Evolutionary conservation across 2,888 invertebrate genomes (phyloP).

Genomic region (Ferdinandea cuprea): DNA sequence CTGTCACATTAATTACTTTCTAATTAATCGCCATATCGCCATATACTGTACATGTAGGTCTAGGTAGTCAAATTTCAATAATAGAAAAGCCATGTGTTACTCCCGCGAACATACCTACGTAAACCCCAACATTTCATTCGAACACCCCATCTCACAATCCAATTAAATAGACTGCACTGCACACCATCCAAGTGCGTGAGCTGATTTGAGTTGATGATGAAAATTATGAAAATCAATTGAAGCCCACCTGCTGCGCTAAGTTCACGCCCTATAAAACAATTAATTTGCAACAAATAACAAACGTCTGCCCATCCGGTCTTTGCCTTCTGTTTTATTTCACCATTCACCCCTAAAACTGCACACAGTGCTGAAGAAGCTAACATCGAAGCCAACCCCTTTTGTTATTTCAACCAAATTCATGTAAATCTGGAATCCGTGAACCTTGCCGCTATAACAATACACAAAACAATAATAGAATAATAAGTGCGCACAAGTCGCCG

Average conservation of each 20-base stretch:
- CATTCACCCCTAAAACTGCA: neutral
- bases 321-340: conserved; percentile 31
- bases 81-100: too few relatives aligned
- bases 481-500: conserved; percentile 46
- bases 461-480: conserved; percentile 60
- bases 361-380: too few relatives aligned
- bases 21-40: too few relatives aligned
- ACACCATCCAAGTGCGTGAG: too few relatives aligned
- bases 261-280: conserved; percentile 74
- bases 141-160: neutral
- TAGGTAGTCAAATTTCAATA: too few relatives aligned
- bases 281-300: conserved; percentile 74
- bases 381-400: conserved; percentile 54
- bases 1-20: too few relatives aligned
- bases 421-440: conserved; percentile 26
- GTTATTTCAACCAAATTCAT: neutral
- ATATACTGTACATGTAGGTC: too few relatives aligned
- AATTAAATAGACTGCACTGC: neutral
- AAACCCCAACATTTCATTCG: too few relatives aligned
- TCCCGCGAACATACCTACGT: too few relatives aligned
- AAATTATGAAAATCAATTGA: conserved; percentile 52
- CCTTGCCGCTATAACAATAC: conserved; percentile 39
- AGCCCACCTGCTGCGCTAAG: conserved; percentile 65
- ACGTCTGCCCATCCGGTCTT: conserved; percentile 42
- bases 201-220: neutral